Evolutionary conservation across 1,140 invertebrate species (phyloP), one percentile per base, ranked within the genome.

Genomic region (Brachionus rubens): DNA sequence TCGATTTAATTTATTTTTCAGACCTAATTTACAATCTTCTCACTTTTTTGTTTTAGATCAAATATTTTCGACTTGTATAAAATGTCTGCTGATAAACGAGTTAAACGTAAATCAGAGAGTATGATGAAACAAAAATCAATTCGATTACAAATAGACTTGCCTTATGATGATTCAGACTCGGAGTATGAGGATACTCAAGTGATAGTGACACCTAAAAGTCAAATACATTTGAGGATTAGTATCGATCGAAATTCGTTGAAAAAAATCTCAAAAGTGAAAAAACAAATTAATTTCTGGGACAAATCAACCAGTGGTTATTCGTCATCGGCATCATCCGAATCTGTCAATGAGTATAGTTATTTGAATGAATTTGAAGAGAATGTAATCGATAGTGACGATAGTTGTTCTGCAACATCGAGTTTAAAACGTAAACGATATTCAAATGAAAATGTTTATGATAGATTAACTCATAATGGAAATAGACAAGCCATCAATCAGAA

Each of bases 251-350:
- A 16, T 19, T 16, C 54, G 6, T 19, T 16, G 16, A 59, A 59
- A 59, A 59, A 59, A n/a, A n/a, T 33, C 54, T 59, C n/a, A 59
- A 59, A 19, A 43, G 26, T 65, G 9, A 65, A 43, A 43, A 65
- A 24, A 14, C 59, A 43, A 65, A 65, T 30, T 12, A 41, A 41
- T 14, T 26, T 65, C 2, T 14, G 16, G 33, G 40, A 65, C 9
- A 65, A 65, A 43, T 43, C 59, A 4, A 65, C 59, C 0, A 65
- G 59, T 65, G 59, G 59, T 26, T 65, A 65, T 41, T 65, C 59
- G n/a, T 65, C 59, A 43, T 41, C 59, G 10, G 36, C 24, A 2
- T 19, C 59, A 5, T 21, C 36, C 19, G 41, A 65, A 6, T 43
- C 59, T 16, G 1, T 43, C 19, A 21, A 65, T 65, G 40, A 43